Base-by-base conservation (phyloP, 2,888 invertebrate species). In the Lepidonotus clava region DNA sequence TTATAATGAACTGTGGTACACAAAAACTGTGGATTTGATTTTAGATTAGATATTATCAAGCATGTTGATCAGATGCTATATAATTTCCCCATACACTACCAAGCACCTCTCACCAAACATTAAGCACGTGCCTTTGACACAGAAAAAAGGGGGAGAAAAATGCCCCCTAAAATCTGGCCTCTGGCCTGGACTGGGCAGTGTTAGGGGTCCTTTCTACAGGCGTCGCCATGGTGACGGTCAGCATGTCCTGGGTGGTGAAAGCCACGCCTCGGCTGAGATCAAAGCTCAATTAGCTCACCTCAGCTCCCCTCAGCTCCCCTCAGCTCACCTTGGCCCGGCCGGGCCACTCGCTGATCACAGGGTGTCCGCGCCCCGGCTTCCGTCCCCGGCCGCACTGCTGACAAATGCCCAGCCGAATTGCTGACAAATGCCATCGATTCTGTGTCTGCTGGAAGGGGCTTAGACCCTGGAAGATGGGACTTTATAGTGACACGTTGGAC, bases 101-200 rank as follows among this genome's bases (percentile, higher is more conserved):
- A n/a, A n/a, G n/a, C n/a, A n/a, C n/a, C n/a, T n/a, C n/a, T n/a
- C n/a, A n/a, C n/a, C n/a, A n/a, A n/a, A n/a, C n/a, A n/a, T n/a
- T n/a, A n/a, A n/a, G n/a, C n/a, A n/a, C n/a, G n/a, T n/a, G n/a
- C n/a, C n/a, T n/a, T n/a, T n/a, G n/a, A n/a, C n/a, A n/a, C n/a
- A n/a, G n/a, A n/a, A n/a, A n/a, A 61, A 61, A 61, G 24, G 61
- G 61, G 61, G 61, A 61, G 61, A 61, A 61, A n/a, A 61, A 61
- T 61, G 24, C 28, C 28, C 24, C 21, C 61, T 28, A 61, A 28
- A 11, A 61, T 18, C 61, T 24, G n/a, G n/a, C n/a, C 11, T 61
- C n/a, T 11, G 28, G 28, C 28, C 61, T 28, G 61, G 24, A 11
- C n/a, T 61, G 61, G n/a, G n/a, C n/a, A 61, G 61, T 61, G 61